Conservation (phyloP, 2,888 invertebrate species). For the Calameuta pallipes region DNA sequence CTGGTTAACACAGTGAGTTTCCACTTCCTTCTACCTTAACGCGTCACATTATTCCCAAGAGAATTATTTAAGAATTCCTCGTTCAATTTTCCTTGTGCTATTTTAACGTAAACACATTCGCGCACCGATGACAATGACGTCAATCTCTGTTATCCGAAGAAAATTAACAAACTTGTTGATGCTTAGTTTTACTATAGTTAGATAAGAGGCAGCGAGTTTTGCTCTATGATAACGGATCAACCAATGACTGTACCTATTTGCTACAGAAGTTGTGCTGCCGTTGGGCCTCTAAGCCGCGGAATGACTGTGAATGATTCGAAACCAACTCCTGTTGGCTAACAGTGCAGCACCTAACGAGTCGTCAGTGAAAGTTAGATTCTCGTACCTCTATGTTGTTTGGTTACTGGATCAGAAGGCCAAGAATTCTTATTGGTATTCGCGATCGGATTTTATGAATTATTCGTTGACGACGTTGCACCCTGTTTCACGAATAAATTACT, state of each 20-base stretch:
- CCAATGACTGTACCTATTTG: not conserved
- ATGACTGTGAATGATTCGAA: slow-evolving; percentile 60
- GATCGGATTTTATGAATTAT: not conserved
- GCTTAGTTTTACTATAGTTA: not conserved
- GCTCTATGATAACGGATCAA: not conserved
- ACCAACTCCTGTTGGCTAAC: slow-evolving; percentile 27
- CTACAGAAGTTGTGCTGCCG: slow-evolving; percentile 24
- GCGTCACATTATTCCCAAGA: not conserved
- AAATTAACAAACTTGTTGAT: not conserved
- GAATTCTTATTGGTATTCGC: not conserved
- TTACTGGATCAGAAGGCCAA: not conserved
- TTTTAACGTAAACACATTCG: not conserved
- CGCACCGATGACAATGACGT: not conserved
- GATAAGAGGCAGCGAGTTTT: not conserved
- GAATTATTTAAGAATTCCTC: not conserved
- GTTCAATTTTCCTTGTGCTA: not conserved
- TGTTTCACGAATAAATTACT: not conserved
- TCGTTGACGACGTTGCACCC: not conserved
- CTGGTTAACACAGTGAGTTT: not conserved
- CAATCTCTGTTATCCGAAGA: not conserved
- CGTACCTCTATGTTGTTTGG: not conserved
- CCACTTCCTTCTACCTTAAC: not conserved
- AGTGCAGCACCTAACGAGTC: slow-evolving; percentile 43
- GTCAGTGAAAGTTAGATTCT: slow-evolving; percentile 54
- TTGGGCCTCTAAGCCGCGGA: slow-evolving; percentile 41